These are phyloP conservation scores for Hippopotamus amphibius DNA, from an alignment of 2,113 vertebrate species.

Conservation along the genomic window DNA sequence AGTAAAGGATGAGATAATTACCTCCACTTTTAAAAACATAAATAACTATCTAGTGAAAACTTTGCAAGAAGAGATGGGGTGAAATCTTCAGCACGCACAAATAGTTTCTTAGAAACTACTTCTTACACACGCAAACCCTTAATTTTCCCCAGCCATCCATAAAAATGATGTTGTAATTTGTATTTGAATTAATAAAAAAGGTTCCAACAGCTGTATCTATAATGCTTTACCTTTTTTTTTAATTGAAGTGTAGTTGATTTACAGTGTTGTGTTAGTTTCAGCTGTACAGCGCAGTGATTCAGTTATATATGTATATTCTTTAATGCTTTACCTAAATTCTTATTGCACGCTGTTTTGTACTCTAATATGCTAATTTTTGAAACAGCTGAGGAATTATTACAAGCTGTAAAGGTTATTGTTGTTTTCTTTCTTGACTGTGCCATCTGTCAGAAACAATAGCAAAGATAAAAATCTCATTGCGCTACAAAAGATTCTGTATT, in stretches of 20 bases:
- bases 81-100: background rate
- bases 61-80: background rate
- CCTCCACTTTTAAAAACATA: background rate
- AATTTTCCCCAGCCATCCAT: background rate
- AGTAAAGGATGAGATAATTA: conserved; percentile 19
- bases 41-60: background rate
- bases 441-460: conserved; percentile 75
- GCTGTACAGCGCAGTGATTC: background rate
- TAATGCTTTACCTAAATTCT: conserved; percentile 1
- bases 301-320: background rate
- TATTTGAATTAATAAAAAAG: conserved; percentile 25
- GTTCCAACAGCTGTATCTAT: background rate
- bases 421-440: conserved; percentile 53
- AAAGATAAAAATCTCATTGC: conserved; percentile 48
- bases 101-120: background rate
- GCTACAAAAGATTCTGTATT: background rate
- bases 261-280: background rate
- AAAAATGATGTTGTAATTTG: background rate
- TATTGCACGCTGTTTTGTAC: background rate
- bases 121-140: background rate
- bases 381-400: conserved; percentile 46
- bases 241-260: background rate
- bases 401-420: conserved; percentile 45
- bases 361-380: conserved; percentile 18
- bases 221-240: background rate